phyloP scores from a whole-genome alignment of 1,140 invertebrate species.

The Wasmannia auropunctata region DNA sequence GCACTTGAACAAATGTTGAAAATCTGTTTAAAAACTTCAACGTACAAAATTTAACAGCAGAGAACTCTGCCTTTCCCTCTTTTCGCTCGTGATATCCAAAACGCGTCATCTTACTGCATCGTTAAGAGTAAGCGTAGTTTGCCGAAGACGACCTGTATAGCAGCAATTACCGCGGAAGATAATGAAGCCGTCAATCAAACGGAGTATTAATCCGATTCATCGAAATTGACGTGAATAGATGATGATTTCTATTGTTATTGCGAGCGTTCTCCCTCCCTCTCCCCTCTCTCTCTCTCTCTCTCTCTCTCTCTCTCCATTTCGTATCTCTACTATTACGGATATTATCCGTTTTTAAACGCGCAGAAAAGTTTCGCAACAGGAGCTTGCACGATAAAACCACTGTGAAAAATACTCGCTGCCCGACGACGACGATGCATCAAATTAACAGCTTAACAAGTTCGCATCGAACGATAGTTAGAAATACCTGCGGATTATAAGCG shows the following conservation, averaged over 20 bases:
- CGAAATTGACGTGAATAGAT: conserved; percentile 61
- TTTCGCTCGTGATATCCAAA: conserved; percentile 4
- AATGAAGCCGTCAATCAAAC: conserved; percentile 47
- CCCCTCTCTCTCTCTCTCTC: neutral
- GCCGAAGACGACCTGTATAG: neutral
- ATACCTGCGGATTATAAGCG: conserved; percentile 24
- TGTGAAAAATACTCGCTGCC: conserved; percentile 15
- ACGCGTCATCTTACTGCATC: conserved; percentile 4
- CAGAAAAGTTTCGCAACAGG: conserved; percentile 22
- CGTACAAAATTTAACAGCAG: neutral
- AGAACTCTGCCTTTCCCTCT: neutral
- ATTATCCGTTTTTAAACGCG: conserved; percentile 20
- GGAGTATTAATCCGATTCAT: conserved; percentile 55
- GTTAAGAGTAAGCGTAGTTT: conserved; percentile 3
- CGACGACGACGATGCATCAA: conserved; percentile 27
- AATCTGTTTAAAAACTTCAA: neutral
- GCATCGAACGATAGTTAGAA: conserved; percentile 26
- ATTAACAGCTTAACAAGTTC: conserved; percentile 45
- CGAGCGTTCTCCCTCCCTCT: neutral
- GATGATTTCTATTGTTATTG: conserved; percentile 57
- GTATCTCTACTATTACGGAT: neutral
- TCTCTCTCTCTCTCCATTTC: neutral
- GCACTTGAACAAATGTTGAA: neutral
- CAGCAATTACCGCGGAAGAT: conserved; percentile 20
- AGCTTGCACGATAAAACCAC: conserved; percentile 10